Percentiles rank a stretch among this genome's conserved stretches.
These are phyloP conservation scores for Rhincodon typus DNA, from an alignment of 2,797 vertebrate genomes.

Conservation along the genomic window DNA sequence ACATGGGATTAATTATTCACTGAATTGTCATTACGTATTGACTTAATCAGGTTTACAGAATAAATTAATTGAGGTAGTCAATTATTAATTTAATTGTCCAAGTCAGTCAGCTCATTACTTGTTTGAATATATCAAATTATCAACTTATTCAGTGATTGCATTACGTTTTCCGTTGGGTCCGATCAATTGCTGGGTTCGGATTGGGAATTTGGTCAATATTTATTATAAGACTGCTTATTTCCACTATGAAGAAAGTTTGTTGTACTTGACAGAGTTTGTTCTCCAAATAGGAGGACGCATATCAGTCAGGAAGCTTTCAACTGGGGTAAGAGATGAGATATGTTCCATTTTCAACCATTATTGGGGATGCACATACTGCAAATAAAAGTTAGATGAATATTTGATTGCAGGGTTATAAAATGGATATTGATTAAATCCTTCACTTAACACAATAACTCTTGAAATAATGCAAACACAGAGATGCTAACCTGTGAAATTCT, in stretches of 20 bases:
- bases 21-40: constrained; percentile 23
- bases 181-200: neutral
- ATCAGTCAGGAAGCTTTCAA: neutral
- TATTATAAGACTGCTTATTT: neutral
- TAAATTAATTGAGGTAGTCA: constrained; percentile 17
- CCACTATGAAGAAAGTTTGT: neutral
- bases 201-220: neutral
- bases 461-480: neutral
- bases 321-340: neutral
- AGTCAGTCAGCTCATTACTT: constrained; percentile 21
- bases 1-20: constrained; percentile 24
- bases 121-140: constrained; percentile 26
- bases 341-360: neutral
- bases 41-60: neutral
- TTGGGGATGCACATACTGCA: neutral
- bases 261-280: neutral
- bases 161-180: neutral
- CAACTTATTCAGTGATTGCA: neutral
- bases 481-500: neutral
- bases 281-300: neutral
- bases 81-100: neutral
- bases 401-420: neutral
- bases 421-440: neutral
- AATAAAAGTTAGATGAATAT: neutral
- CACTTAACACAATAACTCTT: neutral